Conservation (phyloP, 1,140 invertebrate genomes). For the Carcinoscorpius rotundicauda region DNA sequence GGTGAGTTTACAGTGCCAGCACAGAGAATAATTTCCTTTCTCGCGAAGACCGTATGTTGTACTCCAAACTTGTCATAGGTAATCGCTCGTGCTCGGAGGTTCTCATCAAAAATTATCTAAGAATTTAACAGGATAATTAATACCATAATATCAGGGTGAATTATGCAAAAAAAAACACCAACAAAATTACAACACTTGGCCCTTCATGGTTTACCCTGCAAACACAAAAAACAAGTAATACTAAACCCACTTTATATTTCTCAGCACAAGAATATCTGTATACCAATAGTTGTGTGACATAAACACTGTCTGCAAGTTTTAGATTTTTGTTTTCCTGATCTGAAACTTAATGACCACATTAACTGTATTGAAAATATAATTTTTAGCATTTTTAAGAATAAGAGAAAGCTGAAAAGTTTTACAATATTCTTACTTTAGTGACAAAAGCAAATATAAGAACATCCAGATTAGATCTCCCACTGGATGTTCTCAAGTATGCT, state of each 20-base stretch:
- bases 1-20: conserved; percentile 68
- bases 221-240: no score
- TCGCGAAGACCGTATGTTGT: conserved; percentile 48
- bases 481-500: conserved; percentile 70
- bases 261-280: no score
- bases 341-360: no score
- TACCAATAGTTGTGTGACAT: no score
- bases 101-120: conserved; percentile 64
- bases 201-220: no score
- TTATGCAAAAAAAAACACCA: not conserved
- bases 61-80: conserved; percentile 53
- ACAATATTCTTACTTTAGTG: conserved; percentile 42
- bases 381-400: no score
- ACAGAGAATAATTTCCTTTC: conserved; percentile 63
- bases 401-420: no score
- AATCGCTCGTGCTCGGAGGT: conserved; percentile 62
- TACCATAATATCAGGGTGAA: not conserved
- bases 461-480: conserved; percentile 67
- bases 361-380: no score
- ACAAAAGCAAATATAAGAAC: conserved; percentile 71
- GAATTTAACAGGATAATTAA: not conserved
- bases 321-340: no score
- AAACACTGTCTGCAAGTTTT: no score
- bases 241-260: no score
- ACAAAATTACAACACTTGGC: no score